Evolutionary conservation across 2,797 vertebrate genomes (phyloP).

Genomic region (Lepidocolaptes lacrymiger): DNA sequence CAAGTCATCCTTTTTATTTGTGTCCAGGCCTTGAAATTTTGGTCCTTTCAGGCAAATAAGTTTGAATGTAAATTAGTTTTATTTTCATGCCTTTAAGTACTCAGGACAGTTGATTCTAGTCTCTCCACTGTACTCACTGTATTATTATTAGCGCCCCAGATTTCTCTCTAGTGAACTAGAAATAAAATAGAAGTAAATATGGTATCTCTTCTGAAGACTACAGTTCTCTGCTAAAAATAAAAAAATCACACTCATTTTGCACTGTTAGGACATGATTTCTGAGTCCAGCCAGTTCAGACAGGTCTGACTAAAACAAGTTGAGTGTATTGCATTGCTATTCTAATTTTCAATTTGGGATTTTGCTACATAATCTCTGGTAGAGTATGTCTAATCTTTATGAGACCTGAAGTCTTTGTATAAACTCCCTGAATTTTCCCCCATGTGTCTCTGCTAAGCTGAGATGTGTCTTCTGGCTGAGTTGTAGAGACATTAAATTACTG

Average conservation of each 20-base stretch:
- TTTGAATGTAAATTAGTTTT: neutral
- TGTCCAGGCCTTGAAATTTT: neutral
- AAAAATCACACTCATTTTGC: neutral
- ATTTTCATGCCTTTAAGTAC: neutral
- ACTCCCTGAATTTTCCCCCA: slow-evolving; percentile 65
- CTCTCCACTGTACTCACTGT: neutral
- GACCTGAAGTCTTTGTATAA: slow-evolving; percentile 71
- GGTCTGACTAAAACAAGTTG: slow-evolving; percentile 66
- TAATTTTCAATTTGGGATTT: slow-evolving; percentile 75
- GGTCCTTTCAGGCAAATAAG: neutral
- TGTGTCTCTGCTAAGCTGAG: slow-evolving; percentile 80
- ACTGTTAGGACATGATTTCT: slow-evolving; percentile 46
- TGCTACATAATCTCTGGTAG: slow-evolving; percentile 74
- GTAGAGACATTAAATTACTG: slow-evolving; percentile 87
- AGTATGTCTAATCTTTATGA: slow-evolving; percentile 75
- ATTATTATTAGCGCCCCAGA: neutral
- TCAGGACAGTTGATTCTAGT: neutral
- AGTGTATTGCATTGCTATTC: slow-evolving; percentile 73
- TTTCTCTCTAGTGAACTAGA: neutral
- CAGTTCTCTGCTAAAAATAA: slow-evolving; percentile 30
- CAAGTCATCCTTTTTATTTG: neutral
- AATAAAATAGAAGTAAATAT: neutral
- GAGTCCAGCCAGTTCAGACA: slow-evolving; percentile 53
- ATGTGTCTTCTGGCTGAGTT: slow-evolving; percentile 79
- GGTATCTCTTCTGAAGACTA: neutral